phyloP scores from a whole-genome alignment of 2,888 invertebrate genomes.

The Carterocephalus palaemon region DNA sequence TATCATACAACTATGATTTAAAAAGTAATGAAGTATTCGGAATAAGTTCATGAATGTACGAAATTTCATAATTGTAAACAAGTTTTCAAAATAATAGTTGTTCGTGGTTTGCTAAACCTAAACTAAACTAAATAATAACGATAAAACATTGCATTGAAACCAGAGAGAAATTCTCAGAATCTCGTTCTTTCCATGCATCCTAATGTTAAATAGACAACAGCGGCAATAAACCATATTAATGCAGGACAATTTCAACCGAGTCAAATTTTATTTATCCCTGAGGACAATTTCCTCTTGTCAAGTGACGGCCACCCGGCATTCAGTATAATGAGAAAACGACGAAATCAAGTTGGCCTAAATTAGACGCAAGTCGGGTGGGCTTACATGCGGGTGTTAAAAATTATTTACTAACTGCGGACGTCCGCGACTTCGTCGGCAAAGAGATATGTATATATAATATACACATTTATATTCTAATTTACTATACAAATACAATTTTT shows the following conservation, averaged over 20 bases:
- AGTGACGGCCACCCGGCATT: conserved; percentile 70
- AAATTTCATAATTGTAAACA: too few species aligned
- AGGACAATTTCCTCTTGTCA: conserved; percentile 74
- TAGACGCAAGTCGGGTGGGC: conserved; percentile 53
- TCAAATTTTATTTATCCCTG: conserved; percentile 71
- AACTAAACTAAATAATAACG: too few species aligned
- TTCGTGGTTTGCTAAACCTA: too few species aligned
- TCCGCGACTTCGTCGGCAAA: too few species aligned
- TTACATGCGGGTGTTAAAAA: conserved; percentile 47
- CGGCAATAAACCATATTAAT: conserved; percentile 67
- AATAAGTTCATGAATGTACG: too few species aligned
- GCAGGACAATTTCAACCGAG: conserved; percentile 55
- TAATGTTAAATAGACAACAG: conserved; percentile 49
- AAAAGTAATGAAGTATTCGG: too few species aligned
- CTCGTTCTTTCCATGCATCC: conserved; percentile 33
- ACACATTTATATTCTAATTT: too few species aligned
- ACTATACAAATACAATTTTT: too few species aligned
- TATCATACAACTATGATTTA: too few species aligned
- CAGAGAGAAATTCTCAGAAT: conserved; percentile 27
- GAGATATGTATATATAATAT: too few species aligned
- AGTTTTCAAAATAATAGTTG: too few species aligned
- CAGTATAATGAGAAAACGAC: conserved; percentile 70
- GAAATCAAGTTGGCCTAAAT: conserved; percentile 67
- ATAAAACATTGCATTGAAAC: conserved; percentile 19
- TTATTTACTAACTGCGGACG: too few species aligned